Conservation (phyloP, 2,888 invertebrate genomes). For the Limnephilus lunatus region DNA sequence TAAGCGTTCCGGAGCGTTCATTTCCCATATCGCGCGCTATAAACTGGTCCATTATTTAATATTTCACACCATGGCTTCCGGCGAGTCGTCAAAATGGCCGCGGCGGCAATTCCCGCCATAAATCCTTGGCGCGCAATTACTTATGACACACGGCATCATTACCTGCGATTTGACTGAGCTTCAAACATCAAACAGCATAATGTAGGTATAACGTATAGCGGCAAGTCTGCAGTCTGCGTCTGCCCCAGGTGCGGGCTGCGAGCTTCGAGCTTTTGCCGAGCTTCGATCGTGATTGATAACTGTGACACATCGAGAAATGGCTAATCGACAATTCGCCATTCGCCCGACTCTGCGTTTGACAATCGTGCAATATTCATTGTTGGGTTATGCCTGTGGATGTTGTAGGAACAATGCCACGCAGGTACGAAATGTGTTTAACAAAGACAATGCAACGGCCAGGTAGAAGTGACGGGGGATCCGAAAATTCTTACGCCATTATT, state of each 20-base stretch:
- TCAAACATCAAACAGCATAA: neutral
- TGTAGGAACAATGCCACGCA: conserved; percentile 32
- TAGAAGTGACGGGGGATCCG: conserved; percentile 36
- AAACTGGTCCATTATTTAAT: conserved; percentile 20
- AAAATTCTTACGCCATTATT: neutral
- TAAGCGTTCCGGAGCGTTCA: neutral
- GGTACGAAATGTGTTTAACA: conserved; percentile 57
- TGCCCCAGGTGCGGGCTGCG: conserved; percentile 30
- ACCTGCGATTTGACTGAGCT: conserved; percentile 42
- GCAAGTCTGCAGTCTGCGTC: neutral
- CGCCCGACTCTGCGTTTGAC: conserved; percentile 31
- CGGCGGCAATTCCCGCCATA: conserved; percentile 49
- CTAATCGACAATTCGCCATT: conserved; percentile 59
- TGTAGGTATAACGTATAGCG: neutral
- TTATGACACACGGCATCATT: conserved; percentile 65
- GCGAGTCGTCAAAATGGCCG: conserved; percentile 46
- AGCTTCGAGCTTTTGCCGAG: conserved; percentile 33
- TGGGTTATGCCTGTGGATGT: conserved; percentile 36
- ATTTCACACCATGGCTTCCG: conserved; percentile 33
- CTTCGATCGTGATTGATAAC: conserved; percentile 75
- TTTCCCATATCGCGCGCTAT: neutral
- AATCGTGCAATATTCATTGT: conserved; percentile 35
- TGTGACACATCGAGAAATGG: conserved; percentile 72
- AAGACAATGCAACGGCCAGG: conserved; percentile 56
- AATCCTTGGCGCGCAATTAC: conserved; percentile 61